Percentiles rank a stretch among this genome's conserved stretches.
Conservation (phyloP, 2,113 vertebrate genomes). For the Mirounga angustirostris region DNA sequence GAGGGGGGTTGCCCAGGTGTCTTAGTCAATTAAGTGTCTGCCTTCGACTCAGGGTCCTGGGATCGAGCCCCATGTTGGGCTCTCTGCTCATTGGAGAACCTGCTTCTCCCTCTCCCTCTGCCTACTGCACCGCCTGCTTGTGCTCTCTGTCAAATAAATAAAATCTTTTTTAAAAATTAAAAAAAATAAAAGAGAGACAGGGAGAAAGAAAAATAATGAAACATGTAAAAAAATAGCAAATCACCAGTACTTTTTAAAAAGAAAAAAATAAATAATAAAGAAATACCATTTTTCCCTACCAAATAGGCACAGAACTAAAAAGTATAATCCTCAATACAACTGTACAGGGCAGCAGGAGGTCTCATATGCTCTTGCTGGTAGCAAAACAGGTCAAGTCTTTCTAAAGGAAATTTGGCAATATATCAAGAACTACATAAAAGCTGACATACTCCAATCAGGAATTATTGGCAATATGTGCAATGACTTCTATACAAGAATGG, state of each 20-base stretch:
- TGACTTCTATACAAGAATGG: not conserved
- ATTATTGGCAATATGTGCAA: not conserved
- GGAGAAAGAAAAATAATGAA: not conserved
- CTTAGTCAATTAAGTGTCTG: not conserved
- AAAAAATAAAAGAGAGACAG: not conserved
- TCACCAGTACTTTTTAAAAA: not conserved
- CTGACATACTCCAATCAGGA: constrained; percentile 28
- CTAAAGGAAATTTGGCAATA: constrained; percentile 26
- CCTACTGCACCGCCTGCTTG: too few relatives aligned
- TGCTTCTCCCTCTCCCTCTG: too few relatives aligned
- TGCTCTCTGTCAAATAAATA: too few relatives aligned
- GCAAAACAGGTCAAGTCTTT: constrained; percentile 45
- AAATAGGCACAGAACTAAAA: not conserved
- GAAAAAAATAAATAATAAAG: not conserved
- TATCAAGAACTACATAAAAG: not conserved
- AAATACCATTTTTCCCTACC: not conserved
- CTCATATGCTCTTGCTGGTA: not conserved
- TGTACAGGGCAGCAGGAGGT: not conserved
- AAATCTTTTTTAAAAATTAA: too few relatives aligned
- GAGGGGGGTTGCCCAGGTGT: too few relatives aligned
- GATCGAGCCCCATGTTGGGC: too few relatives aligned
- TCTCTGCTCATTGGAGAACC: too few relatives aligned
- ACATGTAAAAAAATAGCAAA: not conserved
- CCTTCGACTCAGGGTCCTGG: not conserved
- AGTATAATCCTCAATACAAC: not conserved